Conservation (phyloP, 2,888 invertebrate genomes). For the Apodemia mormo region DNA sequence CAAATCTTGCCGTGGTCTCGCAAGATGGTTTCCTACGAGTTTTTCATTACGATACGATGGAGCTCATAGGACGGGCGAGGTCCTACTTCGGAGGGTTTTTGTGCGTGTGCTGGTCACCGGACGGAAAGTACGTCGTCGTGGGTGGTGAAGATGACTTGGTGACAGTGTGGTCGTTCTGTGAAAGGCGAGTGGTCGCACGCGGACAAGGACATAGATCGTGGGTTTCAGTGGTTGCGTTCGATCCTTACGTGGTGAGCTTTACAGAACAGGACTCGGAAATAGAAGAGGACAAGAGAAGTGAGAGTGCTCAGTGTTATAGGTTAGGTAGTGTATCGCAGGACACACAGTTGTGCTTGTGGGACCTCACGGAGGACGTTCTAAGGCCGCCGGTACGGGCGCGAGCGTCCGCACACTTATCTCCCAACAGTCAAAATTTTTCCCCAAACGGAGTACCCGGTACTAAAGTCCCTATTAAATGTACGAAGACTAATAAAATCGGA, state of each 20-base stretch:
- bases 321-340: conserved; percentile 98
- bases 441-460: conserved; percentile 69
- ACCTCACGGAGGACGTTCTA: conserved; percentile 97
- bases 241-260: conserved; percentile 90
- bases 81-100: conserved; percentile 99
- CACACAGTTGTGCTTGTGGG: conserved; percentile 99
- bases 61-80: conserved; percentile 94
- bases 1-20: conserved; percentile 95
- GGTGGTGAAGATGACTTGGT: conserved; percentile 99
- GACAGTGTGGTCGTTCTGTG: conserved; percentile 97
- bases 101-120: conserved; percentile 99
- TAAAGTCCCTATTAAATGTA: conserved; percentile 51
- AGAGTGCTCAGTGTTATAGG: conserved; percentile 85
- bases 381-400: conserved; percentile 84
- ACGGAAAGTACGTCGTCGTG: conserved; percentile 96
- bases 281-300: conserved; percentile 56
- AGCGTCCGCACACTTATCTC: conserved; percentile 62
- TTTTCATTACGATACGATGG: conserved; percentile 99
- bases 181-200: conserved; percentile 96
- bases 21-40: conserved; percentile 97
- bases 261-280: conserved; percentile 84
- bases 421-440: conserved; percentile 42
- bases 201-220: conserved; percentile 99
- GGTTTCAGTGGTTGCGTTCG: conserved; percentile 98
- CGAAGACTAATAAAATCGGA: conserved; percentile 63